phyloP scores from a whole-genome alignment of 1,140 invertebrate species.

The Eupeodes corollae region DNA sequence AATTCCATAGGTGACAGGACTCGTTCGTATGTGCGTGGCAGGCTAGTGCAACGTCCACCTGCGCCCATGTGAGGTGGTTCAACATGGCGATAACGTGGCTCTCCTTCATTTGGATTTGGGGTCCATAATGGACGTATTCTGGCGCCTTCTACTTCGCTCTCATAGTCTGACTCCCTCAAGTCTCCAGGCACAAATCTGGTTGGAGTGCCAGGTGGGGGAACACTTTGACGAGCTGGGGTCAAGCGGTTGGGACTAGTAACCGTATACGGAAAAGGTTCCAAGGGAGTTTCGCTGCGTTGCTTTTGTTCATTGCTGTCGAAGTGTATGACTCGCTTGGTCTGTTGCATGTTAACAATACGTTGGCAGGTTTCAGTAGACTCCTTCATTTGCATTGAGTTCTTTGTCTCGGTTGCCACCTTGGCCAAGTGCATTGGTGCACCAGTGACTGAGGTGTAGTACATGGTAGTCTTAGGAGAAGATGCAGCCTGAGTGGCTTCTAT shows the following conservation, averaged over 20 bases:
- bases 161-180: conserved; percentile 57
- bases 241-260: conserved; percentile 32
- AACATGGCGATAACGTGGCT: conserved; percentile 49
- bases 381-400: conserved; percentile 54
- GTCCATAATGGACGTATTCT: conserved; percentile 50
- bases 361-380: conserved; percentile 53
- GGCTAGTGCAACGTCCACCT: conserved; percentile 35
- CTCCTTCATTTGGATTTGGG: conserved; percentile 46
- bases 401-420: conserved; percentile 49
- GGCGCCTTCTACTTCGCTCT: conserved; percentile 52
- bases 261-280: conserved; percentile 42
- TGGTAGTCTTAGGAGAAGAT: conserved; percentile 37
- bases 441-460: conserved; percentile 44
- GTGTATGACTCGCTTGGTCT: conserved; percentile 55
- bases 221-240: conserved; percentile 20
- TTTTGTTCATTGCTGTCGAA: conserved; percentile 41
- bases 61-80: conserved; percentile 37
- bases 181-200: conserved; percentile 57
- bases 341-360: conserved; percentile 53
- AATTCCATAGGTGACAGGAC: conserved; percentile 50
- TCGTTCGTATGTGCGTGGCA: conserved; percentile 39
- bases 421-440: conserved; percentile 45
- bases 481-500: conserved; percentile 44
- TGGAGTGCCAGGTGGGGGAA: conserved; percentile 44
- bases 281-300: conserved; percentile 5